phyloP scores from a whole-genome alignment of 30 jellyfish, hydroid and myxozoan species.

The Hydractinia echinata region DNA sequence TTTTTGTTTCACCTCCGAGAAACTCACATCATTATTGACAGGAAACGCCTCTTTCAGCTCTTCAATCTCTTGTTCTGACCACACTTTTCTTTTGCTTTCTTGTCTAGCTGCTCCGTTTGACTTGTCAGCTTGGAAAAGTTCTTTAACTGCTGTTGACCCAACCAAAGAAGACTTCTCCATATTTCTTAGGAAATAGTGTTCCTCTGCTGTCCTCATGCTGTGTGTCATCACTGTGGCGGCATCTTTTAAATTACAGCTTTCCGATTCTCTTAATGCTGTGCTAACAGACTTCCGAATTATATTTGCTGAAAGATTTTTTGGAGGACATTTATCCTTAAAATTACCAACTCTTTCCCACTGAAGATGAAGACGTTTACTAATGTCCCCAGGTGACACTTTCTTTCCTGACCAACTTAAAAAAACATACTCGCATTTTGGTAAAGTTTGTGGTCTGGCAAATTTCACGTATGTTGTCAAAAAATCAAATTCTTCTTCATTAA shows the following conservation, averaged over 20 bases:
- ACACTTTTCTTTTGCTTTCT: slow-evolving; percentile 6
- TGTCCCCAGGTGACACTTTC: slow-evolving; percentile 7
- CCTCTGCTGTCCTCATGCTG: slow-evolving; percentile 23
- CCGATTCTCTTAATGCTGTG: slow-evolving; percentile 6
- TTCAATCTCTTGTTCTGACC: background rate
- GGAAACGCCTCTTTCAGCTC: background rate
- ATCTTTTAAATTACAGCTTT: slow-evolving; percentile 4
- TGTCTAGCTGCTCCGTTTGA: background rate
- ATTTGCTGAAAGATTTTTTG: slow-evolving; percentile 24
- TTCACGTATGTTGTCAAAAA: slow-evolving; percentile 10
- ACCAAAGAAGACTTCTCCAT: background rate
- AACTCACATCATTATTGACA: background rate
- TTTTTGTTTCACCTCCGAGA: background rate
- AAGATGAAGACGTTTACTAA: background rate
- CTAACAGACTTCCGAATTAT: slow-evolving; percentile 18
- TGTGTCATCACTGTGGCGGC: slow-evolving; percentile 10
- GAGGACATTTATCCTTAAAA: background rate
- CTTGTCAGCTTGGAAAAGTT: background rate
- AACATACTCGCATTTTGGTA: slow-evolving; percentile 11
- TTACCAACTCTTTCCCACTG: slow-evolving; percentile 13
- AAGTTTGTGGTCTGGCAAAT: slow-evolving; percentile 14
- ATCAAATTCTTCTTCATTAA: background rate
- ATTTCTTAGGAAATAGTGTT: slow-evolving; percentile 1
- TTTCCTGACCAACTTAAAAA: slow-evolving; percentile 23
- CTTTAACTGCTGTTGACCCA: slow-evolving; percentile 10